Base-by-base conservation (phyloP, 2,113 vertebrate species). In the Hemichromis elongatus region DNA sequence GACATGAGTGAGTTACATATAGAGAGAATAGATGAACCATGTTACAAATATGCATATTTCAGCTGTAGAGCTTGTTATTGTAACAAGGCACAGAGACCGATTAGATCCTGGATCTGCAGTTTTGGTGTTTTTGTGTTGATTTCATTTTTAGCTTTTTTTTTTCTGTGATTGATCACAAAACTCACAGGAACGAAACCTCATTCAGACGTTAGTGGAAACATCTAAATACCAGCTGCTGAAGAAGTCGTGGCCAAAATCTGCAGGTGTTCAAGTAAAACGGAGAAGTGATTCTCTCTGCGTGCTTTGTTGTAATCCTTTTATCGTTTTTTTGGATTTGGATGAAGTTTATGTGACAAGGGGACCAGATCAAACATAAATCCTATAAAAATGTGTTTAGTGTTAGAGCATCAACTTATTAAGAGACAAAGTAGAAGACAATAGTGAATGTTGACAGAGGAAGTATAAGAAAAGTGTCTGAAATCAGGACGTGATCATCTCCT, bases 41-140 rank as follows among this genome's bases (percentile, higher is more conserved):
- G 61, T 21, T 40, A 40, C 12, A 18, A 40, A 40, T 9, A 40
- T 66, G 19, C n/a, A 40, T 3, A 40, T 40, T 66, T 24, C n/a
- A 40, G 11, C 19, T 66, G 61, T 66, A 14, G 5, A 66, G 35
- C n/a, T 21, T 5, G 13, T 37, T n/a, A 16, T 42, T 42, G 14
- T 24, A 42, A 42, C 1, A 68, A 3, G 1, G n/a, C 35, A 45
- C 21, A 9, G 13, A 26, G 0, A 18, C 7, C 0, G 0, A 4
- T 2, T 1, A 14, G 40, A 26, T 45, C 57, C 30, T n/a, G 30
- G 18, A 61, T 0, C 21, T 1, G 21, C 14, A 45, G 40, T 2
- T 45, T 18, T 45, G 21, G 40, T 18, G 8, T 26, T 24, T 45
- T 26, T 68, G 37, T 24, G 63, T 6, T 68, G 40, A 26, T 21